Base-by-base conservation (phyloP, 1,140 invertebrate genomes). In the Aphidius gifuensis region DNA sequence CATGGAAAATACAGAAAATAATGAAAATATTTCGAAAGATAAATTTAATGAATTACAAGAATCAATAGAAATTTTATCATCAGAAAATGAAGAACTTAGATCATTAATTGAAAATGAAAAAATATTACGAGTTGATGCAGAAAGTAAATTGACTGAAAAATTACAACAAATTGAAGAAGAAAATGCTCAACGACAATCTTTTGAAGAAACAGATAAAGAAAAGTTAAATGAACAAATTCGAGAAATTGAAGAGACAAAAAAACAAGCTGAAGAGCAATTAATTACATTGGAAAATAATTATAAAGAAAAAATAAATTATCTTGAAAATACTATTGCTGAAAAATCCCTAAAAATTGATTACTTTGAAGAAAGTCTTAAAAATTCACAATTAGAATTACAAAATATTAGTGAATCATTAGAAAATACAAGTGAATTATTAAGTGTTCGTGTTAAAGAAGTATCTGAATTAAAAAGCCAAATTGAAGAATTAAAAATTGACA, bases 11-110 rank as follows among this genome's bases (percentile, higher is more conserved):
- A 32, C 2, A 3, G 23, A 32, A 32, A 32, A 32, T 32, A 53
- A 8, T 7, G 53, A 43, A 43, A 6, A 55, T 4, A n/a, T 40
- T 5, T 55, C 53, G 9, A 55, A n/a, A n/a, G 71, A 74, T 9
- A 72, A 83, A 67, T 71, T 82, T 7, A 73, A 81, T 39, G 78
- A 85, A 64, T 62, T 84, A 5, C 83, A 83, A 59, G 80, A 83
- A 23, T 83, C 83, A 50, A 74, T 88, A 40, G 78, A 82, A 58
- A 88, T 88, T 64, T 73, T 90, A 21, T 85, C 85, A 58, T 79
- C 80, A 48, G 88, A 91, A 68, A 90, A 90, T 70, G 87, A 90
- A 63, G 86, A 92, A 64, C 74, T 93, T 54, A 88, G 91, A 70
- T 71, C 82, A 38, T 70, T 88, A 11, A 74, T 91, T 61, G 86